Conservation (phyloP, 2,113 vertebrate genomes). For the Neotoma lepida region DNA sequence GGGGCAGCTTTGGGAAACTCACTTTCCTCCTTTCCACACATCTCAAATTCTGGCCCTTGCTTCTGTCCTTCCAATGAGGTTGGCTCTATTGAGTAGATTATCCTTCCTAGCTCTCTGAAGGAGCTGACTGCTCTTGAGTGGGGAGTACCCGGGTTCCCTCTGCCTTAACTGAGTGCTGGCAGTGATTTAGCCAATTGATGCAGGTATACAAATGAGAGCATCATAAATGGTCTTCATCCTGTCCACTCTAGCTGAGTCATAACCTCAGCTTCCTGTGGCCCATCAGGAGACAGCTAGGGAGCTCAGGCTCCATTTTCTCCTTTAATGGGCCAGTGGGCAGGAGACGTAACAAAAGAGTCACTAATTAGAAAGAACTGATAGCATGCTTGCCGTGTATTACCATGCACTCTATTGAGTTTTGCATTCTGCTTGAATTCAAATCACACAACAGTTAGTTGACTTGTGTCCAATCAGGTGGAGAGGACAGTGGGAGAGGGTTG, state of each 20-base stretch:
- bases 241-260: neutral
- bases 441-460: neutral
- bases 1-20: neutral
- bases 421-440: slow-evolving; percentile 37
- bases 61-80: neutral
- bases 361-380: neutral
- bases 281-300: neutral
- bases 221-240: neutral
- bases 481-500: neutral
- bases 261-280: slow-evolving; percentile 35
- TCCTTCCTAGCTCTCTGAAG: neutral
- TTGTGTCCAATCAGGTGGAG: neutral
- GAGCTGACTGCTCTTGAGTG: neutral
- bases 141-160: neutral
- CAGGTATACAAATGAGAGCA: slow-evolving; percentile 51
- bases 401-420: slow-evolving; percentile 27
- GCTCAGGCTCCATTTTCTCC: slow-evolving; percentile 10
- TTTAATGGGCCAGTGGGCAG: slow-evolving; percentile 31
- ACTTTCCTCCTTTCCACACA: neutral
- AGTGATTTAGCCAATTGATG: slow-evolving; percentile 25
- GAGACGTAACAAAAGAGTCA: neutral
- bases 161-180: neutral
- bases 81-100: neutral
- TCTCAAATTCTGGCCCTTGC: neutral
- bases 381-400: neutral